Evolutionary conservation across 1,140 invertebrate genomes (phyloP).

Genomic region (Lerema accius): DNA sequence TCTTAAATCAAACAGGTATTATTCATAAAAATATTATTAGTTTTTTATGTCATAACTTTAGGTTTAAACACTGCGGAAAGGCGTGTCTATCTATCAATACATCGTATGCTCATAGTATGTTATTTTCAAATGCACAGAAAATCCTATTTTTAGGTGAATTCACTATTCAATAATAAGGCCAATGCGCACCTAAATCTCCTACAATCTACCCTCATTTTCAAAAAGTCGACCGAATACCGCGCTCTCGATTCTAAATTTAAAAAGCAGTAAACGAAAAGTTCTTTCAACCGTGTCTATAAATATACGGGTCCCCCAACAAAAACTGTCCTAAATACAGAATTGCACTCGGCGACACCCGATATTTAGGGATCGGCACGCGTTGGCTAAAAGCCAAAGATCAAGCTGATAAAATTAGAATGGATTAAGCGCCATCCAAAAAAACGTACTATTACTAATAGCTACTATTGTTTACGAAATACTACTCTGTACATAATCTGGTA

Average conservation of each 20-base stretch:
- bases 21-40: too few relatives aligned
- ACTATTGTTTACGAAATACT: background rate
- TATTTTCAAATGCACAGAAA: too few relatives aligned
- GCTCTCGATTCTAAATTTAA: constrained; percentile 23
- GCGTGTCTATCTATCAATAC: too few relatives aligned
- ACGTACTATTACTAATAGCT: constrained; percentile 18
- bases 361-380: constrained; percentile 65
- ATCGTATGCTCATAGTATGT: too few relatives aligned
- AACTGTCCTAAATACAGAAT: constrained; percentile 69
- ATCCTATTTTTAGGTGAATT: too few relatives aligned
- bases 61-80: too few relatives aligned
- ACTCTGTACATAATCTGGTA: too few relatives aligned
- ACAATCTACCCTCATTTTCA: too few relatives aligned
- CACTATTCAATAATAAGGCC: too few relatives aligned
- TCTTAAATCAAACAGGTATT: too few relatives aligned
- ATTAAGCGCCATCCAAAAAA: constrained; percentile 63
- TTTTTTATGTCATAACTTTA: too few relatives aligned
- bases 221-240: background rate
- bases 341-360: constrained; percentile 63
- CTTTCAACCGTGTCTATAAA: constrained; percentile 41
- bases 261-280: constrained; percentile 27
- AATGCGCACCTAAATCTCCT: too few relatives aligned
- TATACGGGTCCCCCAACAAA: constrained; percentile 55
- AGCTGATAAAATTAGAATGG: constrained; percentile 53
- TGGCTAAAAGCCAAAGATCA: constrained; percentile 64